Evolutionary conservation across 2,888 invertebrate species (phyloP), one percentile per base, ranked within the genome.

Genomic region (Rosalia funebris): DNA sequence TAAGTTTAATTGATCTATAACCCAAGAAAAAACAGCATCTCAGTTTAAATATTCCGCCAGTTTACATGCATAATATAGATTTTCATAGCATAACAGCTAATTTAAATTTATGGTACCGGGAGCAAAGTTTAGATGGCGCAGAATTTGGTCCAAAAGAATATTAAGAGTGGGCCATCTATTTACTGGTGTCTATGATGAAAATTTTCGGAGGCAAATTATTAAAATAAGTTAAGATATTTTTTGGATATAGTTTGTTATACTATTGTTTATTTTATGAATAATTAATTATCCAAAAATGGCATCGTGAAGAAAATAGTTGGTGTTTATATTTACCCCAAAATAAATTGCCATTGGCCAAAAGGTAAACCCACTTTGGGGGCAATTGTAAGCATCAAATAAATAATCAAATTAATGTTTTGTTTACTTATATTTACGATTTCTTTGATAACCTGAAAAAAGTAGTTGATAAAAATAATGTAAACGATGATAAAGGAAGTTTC

Each of bases 401-500:
- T 25, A 25, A 3, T n/a, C 3, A 7, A 25, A 25, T 25, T 25
- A 25, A 7, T 25, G 25, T 25, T 25, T 25, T 25, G 25, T 5
- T 25, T 5, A n/a, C n/a, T n/a, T n/a, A n/a, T n/a, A n/a, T 25
- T 7, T 25, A 25, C 25, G 25, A 25, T 25, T 25, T 25, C 7
- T 25, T 25, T 25, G 4, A 25, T 25, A 25, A 25, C 25, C 25
- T 25, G 25, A 25, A 25, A 25, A 25, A 7, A 7, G 25, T n/a
- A 7, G 7, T 25, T 25, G 25, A 25, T 5, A 7, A 25, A 25
- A 25, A 25, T 25, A 25, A 25, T 25, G 3, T 25, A 25, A 7
- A 7, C 7, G 47, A 56, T 50, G 54, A n/a, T n/a, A 56, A 32
- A 31, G 25, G 1, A 58, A 39, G 7, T 57, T 57, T 57, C 11